A percentile compares a stretch with the other conserved stretches of the same genome.
phyloP scores from a whole-genome alignment of 64 coral and sea anemone species.

The Dendrophyllia cribrosa region DNA sequence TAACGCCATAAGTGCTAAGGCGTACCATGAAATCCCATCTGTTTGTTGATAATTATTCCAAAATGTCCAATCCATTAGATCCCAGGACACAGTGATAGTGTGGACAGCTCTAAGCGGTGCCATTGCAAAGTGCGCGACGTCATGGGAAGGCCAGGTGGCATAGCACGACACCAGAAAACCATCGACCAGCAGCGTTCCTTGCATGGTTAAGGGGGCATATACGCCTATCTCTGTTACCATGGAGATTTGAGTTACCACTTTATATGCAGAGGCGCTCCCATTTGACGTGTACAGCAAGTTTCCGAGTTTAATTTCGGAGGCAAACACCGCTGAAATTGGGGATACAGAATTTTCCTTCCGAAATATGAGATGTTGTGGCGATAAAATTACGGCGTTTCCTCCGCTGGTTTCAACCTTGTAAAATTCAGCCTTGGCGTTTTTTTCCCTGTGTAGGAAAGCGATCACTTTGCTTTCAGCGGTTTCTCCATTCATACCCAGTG shows the following conservation, averaged over 20 bases:
- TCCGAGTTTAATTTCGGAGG: slow-evolving; percentile 61
- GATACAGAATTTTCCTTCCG: not conserved
- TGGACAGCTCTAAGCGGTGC: slow-evolving; percentile 62
- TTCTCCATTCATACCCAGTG: slow-evolving; percentile 58
- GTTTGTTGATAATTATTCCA: not conserved
- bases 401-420: slow-evolving; percentile 4
- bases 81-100: not conserved
- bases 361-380: slow-evolving; percentile 68
- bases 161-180: slow-evolving; percentile 91
- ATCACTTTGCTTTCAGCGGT: slow-evolving; percentile 58
- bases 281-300: not conserved
- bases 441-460: slow-evolving; percentile 61
- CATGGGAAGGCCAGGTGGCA: slow-evolving; percentile 85
- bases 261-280: not conserved
- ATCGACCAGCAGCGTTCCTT: slow-evolving; percentile 87
- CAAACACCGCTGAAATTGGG: slow-evolving; percentile 30
- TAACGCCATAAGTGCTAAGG: not conserved
- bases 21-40: slow-evolving; percentile 26
- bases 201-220: slow-evolving; percentile 88
- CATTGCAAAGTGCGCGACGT: slow-evolving; percentile 74
- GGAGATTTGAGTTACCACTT: slow-evolving; percentile 26
- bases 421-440: slow-evolving; percentile 3
- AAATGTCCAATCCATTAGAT: not conserved
- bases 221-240: slow-evolving; percentile 64
- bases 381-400: slow-evolving; percentile 31